phyloP scores from a whole-genome alignment of 2,888 invertebrate species.

The Euplexia lucipara region DNA sequence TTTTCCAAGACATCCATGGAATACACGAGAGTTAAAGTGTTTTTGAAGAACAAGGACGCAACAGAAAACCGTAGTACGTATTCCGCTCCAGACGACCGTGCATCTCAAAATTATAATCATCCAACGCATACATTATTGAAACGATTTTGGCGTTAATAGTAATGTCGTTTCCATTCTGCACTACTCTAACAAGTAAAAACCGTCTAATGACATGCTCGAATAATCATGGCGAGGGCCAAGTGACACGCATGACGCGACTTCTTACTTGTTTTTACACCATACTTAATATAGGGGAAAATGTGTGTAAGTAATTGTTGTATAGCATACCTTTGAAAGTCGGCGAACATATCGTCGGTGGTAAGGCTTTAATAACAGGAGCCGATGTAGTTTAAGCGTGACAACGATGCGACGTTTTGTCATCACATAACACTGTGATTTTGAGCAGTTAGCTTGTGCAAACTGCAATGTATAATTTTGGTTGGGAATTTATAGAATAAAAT shows the following conservation, averaged over 20 bases:
- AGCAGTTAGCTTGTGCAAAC: slow-evolving; percentile 36
- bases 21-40: no score
- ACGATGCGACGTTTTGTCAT: slow-evolving; percentile 55
- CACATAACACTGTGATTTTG: slow-evolving; percentile 55
- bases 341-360: slow-evolving; percentile 71
- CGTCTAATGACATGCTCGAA: slow-evolving; percentile 77
- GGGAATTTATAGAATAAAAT: slow-evolving; percentile 39
- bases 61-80: slow-evolving; percentile 15
- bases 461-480: slow-evolving; percentile 51
- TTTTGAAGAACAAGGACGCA: slow-evolving; percentile 6
- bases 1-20: no score
- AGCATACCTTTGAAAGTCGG: slow-evolving; percentile 79
- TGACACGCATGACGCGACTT: slow-evolving; percentile 76
- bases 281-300: slow-evolving; percentile 75
- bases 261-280: slow-evolving; percentile 77
- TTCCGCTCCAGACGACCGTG: slow-evolving; percentile 20
- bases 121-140: slow-evolving; percentile 64
- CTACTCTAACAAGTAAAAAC: slow-evolving; percentile 69
- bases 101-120: slow-evolving; percentile 57
- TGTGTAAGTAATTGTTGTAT: slow-evolving; percentile 79
- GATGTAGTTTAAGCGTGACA: slow-evolving; percentile 65
- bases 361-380: slow-evolving; percentile 72
- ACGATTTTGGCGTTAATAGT: slow-evolving; percentile 70
- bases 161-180: slow-evolving; percentile 72
- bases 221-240: slow-evolving; percentile 73